Percentiles rank a stretch among this genome's conserved stretches.
Conservation (phyloP, 2,888 invertebrate genomes). For the Lysandra coridon region DNA sequence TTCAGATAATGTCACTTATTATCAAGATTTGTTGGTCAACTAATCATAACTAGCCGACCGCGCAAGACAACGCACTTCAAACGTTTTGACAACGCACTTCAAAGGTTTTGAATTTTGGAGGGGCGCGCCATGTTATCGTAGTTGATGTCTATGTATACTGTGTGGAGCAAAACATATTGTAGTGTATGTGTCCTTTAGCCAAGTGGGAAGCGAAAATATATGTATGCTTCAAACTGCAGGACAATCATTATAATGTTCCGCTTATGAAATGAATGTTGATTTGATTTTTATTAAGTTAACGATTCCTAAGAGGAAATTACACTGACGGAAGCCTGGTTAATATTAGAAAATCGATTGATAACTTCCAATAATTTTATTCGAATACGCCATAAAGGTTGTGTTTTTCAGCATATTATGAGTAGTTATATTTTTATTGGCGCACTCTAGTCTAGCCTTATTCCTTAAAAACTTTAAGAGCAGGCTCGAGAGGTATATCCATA, state of each 20-base stretch:
- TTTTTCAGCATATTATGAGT: not conserved
- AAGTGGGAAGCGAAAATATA: constrained; percentile 56
- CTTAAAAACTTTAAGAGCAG: too few species aligned
- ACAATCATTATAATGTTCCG: constrained; percentile 14
- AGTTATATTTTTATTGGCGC: not conserved
- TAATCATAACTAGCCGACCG: too few species aligned
- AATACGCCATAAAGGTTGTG: too few species aligned
- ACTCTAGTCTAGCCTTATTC: too few species aligned
- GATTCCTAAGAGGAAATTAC: not conserved
- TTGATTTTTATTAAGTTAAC: not conserved
- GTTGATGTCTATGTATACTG: constrained; percentile 53
- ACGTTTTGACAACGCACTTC: too few species aligned
- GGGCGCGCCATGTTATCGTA: too few species aligned
- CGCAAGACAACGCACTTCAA: too few species aligned
- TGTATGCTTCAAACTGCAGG: constrained; percentile 53
- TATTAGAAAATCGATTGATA: not conserved
- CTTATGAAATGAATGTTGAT: not conserved
- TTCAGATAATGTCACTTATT: too few species aligned
- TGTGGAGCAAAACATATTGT: constrained; percentile 55
- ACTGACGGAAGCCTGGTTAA: not conserved
- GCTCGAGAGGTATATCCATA: too few species aligned
- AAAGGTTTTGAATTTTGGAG: too few species aligned
- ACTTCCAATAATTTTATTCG: too few species aligned
- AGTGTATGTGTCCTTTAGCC: constrained; percentile 45
- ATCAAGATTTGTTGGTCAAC: too few species aligned